Evolutionary conservation across 2,797 vertebrate genomes (phyloP).

Genomic region (Manis crassicaudata): DNA sequence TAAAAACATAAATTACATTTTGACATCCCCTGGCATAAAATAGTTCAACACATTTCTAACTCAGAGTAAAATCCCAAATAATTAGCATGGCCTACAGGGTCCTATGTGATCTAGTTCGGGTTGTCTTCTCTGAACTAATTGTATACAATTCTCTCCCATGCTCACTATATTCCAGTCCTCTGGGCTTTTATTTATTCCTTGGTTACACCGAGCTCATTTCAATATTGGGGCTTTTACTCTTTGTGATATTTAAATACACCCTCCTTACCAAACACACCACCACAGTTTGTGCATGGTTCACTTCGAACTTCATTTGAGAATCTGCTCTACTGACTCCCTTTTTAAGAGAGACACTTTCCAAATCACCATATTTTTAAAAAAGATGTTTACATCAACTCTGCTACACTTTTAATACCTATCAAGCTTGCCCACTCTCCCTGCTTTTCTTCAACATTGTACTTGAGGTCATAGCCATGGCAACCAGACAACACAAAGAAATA

Average conservation of each 20-base stretch:
- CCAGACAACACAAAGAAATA: too few relatives aligned
- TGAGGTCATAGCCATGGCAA: too few relatives aligned
- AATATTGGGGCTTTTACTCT: background rate
- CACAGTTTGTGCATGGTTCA: background rate
- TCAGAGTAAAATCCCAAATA: background rate
- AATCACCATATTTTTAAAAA: background rate
- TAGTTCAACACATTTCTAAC: background rate
- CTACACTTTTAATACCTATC: background rate
- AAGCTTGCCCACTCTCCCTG: background rate
- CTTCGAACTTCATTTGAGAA: background rate
- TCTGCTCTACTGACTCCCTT: background rate
- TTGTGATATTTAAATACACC: background rate
- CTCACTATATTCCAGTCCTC: background rate
- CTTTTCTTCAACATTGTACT: too few relatives aligned
- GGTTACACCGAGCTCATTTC: background rate
- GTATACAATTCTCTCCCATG: background rate
- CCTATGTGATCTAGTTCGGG: background rate
- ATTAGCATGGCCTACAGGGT: background rate
- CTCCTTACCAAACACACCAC: background rate
- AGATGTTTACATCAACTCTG: background rate
- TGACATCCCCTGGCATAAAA: background rate
- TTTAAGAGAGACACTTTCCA: background rate
- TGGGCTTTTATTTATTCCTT: background rate
- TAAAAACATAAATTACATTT: background rate
- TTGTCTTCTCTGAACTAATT: background rate